Evolutionary conservation across 2,113 vertebrate species (phyloP), one percentile per base, ranked within the genome.

Genomic region (Pteruthius melanotis): DNA sequence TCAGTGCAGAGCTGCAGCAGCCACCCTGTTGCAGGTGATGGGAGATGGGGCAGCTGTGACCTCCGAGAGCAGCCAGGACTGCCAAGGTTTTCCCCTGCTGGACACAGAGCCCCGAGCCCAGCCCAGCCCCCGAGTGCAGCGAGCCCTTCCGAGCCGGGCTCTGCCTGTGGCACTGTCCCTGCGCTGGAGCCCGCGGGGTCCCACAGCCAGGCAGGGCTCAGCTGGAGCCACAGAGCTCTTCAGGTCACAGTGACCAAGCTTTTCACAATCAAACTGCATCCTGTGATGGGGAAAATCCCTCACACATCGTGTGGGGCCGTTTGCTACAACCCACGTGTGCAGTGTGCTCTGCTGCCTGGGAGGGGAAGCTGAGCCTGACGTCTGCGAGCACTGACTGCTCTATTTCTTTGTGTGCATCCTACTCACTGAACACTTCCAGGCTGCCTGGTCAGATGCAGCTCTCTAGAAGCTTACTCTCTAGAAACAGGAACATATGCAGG

Each of bases 11-110:
- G n/a, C 68, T 37, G 37, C 88, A 49, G 74, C 60, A 31, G 54
- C 4, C 42, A 13, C 19, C 2, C 0, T 0, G 0, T 10, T 3
- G 3, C 42, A 50, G 61, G 13, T 54, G 44, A 8, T 0, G 5
- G 49, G 42, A 54, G 7, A 31, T 26, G 44, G 52, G 31, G 54
- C 5, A 59, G 4, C 40, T 15, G 13, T 3, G 6, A 9, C 27
- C 45, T 24, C n/a, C 0, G 1, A 18, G 45, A 31, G 3, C 54
- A 30, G 56, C 10, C 12, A 10, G 53, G 70, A 11, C 7, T 31
- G 44, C 24, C 59, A 22, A 16, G n/a, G 21, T 11, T 71, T 35
- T 69, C n/a, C 69, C 3, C 19, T 11, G 50, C 57, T 63, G 57
- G 3, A 20, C 0, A 5, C 22, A 7, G n/a, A 84, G 14, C 22